Evolutionary conservation across 2,797 vertebrate genomes (phyloP), one percentile per base, ranked within the genome.

Genomic region (Xyrichtys novacula): DNA sequence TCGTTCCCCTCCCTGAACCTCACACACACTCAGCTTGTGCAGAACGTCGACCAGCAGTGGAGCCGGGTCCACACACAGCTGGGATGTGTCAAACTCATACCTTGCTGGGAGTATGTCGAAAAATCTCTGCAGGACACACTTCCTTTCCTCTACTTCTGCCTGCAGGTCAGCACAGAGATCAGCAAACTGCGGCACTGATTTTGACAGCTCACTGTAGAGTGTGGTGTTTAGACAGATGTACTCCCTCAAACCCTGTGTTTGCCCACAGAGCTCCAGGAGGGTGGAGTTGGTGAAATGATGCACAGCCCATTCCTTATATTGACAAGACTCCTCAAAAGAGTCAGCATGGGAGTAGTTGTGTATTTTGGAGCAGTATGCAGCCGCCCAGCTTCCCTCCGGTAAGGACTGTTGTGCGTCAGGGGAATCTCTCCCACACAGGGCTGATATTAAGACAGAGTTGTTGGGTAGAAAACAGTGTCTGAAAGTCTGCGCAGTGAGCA

Each of bases 381-480:
- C 74, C 5, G 80, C 95, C 96, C 86, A 96, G 85, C 78, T 92
- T 43, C 91, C 90, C 25, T 92, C 90, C 3, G 89, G 86, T 7
- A 87, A 49, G 28, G 78, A 44, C 6, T 47, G 74, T 1, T 85
- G 84, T 0, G 83, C 83, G 36, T 92, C 89, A 0, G 85, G 78
- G 4, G 78, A 89, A 0, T 76, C 63, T 16, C 87, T 90, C 23
- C 92, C 72, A 7, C 96, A 96, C 40, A 96, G 54, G 48, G 87
- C 75, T 8, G 92, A 85, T 1, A 93, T 86, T 67, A 95, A 89
- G 17, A 90, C 81, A 0, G 94, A 91, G 76, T 80, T 88, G 58
- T 96, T 96, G 46, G 95, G 95, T 65, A 96, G 88, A 74, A 97
- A 95, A 80, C 96, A 97, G 57, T 89, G 91, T 86, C 95, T 94